Evolutionary conservation across 2,888 invertebrate species (phyloP), one percentile per base, ranked within the genome.

Genomic region (Patella caerulea): DNA sequence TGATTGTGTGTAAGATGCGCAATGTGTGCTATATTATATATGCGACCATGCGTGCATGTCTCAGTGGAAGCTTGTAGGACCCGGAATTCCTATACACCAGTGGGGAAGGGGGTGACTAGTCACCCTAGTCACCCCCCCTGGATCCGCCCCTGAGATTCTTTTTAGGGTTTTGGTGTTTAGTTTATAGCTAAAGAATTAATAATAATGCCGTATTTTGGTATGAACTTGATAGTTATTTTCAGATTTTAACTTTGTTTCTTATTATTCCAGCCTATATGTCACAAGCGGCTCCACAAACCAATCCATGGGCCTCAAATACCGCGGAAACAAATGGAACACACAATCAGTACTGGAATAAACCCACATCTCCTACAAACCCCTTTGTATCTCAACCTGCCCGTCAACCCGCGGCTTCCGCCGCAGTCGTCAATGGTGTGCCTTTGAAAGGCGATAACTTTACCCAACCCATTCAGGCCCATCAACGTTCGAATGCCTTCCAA

Each of bases 251-350:
- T 9, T 45, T 45, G 45, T 45, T 45, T 45, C 45, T 65, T 65
- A 14, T 65, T 24, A 24, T 65, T 65, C 24, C 65, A 65, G 65
- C 65, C 11, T 19, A 24, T 19, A 24, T 65, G 24, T 24, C 65
- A 65, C 65, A 24, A 65, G 19, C 9, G 11, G 65, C 54, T 45
- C 77, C 79, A 69, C 79, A 77, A 72, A 89, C 85, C 79, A 89
- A 87, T 81, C 89, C 89, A 0, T 88, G 89, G 88, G 86, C 85
- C 45, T 45, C 45, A 4, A 45, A 45, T 45, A 45, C 3, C 45
- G 86, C 96, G 96, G 87, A 96, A 96, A 69, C 19, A 77, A 74
- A 69, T 34, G 75, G n/a, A 54, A 65, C n/a, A 70, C 71, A 65
- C 19, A n/a, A 65, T 24, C 11, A 59, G 15, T 53, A 24, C 53